Percentiles rank a stretch among this genome's conserved stretches.
Conservation (phyloP, 23 tunicate species). For the Ascidia mentula region DNA sequence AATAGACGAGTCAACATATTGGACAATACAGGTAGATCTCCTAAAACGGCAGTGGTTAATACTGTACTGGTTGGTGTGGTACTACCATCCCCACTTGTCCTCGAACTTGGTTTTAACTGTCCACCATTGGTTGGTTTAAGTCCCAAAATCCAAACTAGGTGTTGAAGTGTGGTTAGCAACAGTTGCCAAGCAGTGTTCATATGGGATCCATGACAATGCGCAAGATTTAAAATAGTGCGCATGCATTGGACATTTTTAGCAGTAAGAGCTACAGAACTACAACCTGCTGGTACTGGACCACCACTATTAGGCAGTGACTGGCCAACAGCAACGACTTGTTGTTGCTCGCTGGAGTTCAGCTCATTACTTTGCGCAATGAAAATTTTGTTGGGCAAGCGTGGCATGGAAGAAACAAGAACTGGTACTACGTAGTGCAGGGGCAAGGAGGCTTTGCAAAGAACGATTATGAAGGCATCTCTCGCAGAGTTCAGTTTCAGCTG, state of each 20-base stretch:
- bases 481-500: conserved; percentile 56
- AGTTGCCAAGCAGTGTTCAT: conserved; percentile 96
- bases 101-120: conserved; percentile 51
- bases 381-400: conserved; percentile 64
- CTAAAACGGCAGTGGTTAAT: conserved; percentile 82
- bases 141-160: conserved; percentile 94
- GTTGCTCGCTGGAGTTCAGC: conserved; percentile 31
- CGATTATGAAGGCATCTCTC: conserved; percentile 85
- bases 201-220: conserved; percentile 68
- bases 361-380: conserved; percentile 27
- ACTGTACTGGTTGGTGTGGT: conserved; percentile 42
- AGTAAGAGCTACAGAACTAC: conserved; percentile 66
- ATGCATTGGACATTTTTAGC: conserved; percentile 94
- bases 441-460: conserved; percentile 82
- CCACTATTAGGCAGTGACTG: conserved; percentile 52
- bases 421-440: conserved; percentile 76
- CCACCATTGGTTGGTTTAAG: conserved; percentile 74
- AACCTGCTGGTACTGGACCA: conserved; percentile 12
- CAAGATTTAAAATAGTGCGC: conserved; percentile 70
- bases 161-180: conserved; percentile 82
- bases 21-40: conserved; percentile 79
- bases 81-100: conserved; percentile 52
- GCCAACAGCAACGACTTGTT: conserved; percentile 89
- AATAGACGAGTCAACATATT: conserved; percentile 69
- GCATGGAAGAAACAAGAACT: conserved; percentile 69